Conservation (phyloP, 1,140 invertebrate species). For the Adoxophyes honmai region DNA sequence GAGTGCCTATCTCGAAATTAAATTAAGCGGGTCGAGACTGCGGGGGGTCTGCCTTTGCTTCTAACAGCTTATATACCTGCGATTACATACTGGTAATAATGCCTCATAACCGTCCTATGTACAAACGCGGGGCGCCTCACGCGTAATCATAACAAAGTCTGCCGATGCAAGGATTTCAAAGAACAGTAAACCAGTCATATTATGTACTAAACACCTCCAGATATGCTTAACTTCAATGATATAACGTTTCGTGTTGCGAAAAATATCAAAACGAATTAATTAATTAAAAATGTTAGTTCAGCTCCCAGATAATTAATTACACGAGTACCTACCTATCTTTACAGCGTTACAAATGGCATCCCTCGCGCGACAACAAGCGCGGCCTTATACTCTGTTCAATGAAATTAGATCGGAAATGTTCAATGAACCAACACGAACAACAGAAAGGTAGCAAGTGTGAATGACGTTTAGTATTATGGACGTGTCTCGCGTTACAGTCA, state of each 20-base stretch:
- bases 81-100: constrained; percentile 1
- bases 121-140: too few relatives aligned
- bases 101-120: constrained; percentile 4
- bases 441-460: constrained; percentile 17
- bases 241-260: too few relatives aligned
- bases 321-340: too few relatives aligned
- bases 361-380: constrained; percentile 1
- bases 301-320: too few relatives aligned
- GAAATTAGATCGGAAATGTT: constrained; percentile 5
- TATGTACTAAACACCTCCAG: too few relatives aligned
- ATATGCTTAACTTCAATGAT: too few relatives aligned
- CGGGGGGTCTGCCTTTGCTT: constrained; percentile 6
- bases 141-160: too few relatives aligned
- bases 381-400: neutral
- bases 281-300: too few relatives aligned
- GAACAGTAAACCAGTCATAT: too few relatives aligned
- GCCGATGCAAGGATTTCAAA: too few relatives aligned
- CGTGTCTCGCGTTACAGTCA: constrained; percentile 21
- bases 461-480: constrained; percentile 27
- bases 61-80: constrained; percentile 6
- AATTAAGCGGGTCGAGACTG: constrained; percentile 10
- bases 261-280: too few relatives aligned
- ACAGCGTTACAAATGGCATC: neutral
- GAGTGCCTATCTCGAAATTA: constrained; percentile 15
- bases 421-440: constrained; percentile 6